Conservation (phyloP, 2,113 vertebrate species). For the Python bivittatus region DNA sequence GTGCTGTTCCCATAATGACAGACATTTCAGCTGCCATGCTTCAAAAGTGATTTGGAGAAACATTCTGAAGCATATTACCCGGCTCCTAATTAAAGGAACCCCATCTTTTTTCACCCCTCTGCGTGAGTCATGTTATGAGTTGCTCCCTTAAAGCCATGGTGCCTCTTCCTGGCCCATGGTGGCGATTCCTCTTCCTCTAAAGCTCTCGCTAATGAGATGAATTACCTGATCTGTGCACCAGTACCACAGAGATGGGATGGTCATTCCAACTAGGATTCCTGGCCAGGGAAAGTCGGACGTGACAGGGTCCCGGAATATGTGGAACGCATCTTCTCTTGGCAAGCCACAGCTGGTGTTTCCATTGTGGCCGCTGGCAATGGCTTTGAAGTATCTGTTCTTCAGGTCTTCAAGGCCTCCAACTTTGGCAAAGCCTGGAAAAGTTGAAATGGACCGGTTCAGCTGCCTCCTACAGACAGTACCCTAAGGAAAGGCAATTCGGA, state of each 20-base stretch:
- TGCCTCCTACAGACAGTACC: background rate
- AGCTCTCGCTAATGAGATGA: background rate
- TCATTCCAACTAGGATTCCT: conserved; percentile 91
- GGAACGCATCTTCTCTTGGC: conserved; percentile 89
- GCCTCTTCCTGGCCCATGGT: background rate
- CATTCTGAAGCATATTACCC: background rate
- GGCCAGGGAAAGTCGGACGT: conserved; percentile 96
- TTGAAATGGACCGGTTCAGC: conserved; percentile 19
- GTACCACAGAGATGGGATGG: conserved; percentile 94
- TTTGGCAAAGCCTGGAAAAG: conserved; percentile 80
- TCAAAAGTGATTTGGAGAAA: background rate
- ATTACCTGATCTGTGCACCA: conserved; percentile 98
- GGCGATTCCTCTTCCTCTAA: background rate
- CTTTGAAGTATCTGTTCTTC: conserved; percentile 78
- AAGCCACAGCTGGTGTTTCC: conserved; percentile 89
- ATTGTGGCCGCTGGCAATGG: conserved; percentile 79
- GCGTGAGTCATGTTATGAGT: background rate
- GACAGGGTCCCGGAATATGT: conserved; percentile 89
- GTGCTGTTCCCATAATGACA: background rate
- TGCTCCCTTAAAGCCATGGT: background rate
- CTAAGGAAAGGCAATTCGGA: no score
- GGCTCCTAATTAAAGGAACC: background rate
- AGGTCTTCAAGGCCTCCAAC: conserved; percentile 87
- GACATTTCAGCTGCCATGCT: no score
- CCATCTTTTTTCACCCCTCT: background rate